A percentile compares a stretch with the other conserved stretches of the same genome.
phyloP scores from a whole-genome alignment of 2,888 invertebrate genomes.

The Imbricaverruca yamaguchii region DNA sequence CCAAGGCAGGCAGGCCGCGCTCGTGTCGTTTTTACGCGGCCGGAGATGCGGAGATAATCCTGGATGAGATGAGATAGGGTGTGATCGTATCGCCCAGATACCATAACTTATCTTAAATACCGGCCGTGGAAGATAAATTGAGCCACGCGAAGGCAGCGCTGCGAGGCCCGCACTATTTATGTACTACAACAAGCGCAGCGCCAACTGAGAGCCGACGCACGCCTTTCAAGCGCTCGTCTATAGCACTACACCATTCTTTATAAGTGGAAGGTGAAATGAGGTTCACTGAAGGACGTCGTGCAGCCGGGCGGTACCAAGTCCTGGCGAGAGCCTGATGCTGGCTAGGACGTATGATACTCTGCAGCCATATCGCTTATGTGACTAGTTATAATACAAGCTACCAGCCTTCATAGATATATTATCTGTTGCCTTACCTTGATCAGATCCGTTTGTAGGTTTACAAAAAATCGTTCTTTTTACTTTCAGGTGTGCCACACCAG shows the following conservation, averaged over 20 bases:
- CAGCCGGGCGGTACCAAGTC: no score
- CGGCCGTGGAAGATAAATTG: slow-evolving; percentile 3
- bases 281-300: neutral
- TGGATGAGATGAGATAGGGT: slow-evolving; percentile 15
- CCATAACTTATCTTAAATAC: slow-evolving; percentile 18
- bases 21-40: neutral
- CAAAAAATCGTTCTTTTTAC: no score
- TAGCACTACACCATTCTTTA: neutral
- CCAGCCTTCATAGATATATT: no score
- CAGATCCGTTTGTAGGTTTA: no score
- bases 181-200: neutral
- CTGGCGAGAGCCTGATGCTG: no score
- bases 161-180: neutral
- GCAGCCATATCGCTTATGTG: no score
- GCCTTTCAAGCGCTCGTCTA: no score
- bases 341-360: no score
- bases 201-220: neutral
- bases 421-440: no score
- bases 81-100: slow-evolving; percentile 13
- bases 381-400: no score
- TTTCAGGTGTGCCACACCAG: no score
- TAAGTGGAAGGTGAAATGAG: neutral
- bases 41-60: slow-evolving; percentile 5
- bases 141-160: neutral
- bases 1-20: no score